Evolutionary conservation across 2,797 vertebrate species (phyloP).

Genomic region (Saxicola maurus): DNA sequence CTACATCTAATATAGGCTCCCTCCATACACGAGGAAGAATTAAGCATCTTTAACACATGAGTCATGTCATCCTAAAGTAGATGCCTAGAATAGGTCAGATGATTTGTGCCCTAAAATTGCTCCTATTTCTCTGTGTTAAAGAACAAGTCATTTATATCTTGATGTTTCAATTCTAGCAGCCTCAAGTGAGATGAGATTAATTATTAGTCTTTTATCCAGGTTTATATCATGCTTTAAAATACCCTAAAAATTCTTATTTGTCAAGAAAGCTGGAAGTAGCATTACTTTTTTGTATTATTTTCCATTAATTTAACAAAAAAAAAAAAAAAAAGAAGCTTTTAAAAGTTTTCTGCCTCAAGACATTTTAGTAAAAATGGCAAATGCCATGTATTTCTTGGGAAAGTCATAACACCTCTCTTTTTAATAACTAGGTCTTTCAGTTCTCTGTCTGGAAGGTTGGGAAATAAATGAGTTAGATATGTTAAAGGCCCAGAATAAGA

Average conservation of each 20-base stretch:
- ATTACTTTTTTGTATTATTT: not conserved
- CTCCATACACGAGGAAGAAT: slow-evolving; percentile 14
- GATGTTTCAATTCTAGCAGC: not conserved
- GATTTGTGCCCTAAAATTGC: slow-evolving; percentile 45
- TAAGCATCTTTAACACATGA: slow-evolving; percentile 46
- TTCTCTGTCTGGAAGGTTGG: not conserved
- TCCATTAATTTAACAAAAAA: not conserved
- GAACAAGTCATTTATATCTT: not conserved
- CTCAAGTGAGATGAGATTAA: not conserved
- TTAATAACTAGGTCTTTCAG: not conserved
- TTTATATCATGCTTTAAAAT: not conserved
- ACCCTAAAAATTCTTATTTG: not conserved
- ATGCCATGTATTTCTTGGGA: not conserved
- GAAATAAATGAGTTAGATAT: not conserved
- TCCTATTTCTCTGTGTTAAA: not conserved
- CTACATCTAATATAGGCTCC: slow-evolving; percentile 42
- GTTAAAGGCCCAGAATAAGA: not conserved
- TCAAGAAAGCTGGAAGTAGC: not conserved
- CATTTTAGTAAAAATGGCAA: not conserved
- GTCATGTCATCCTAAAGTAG: slow-evolving; percentile 44
- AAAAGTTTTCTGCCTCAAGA: not conserved
- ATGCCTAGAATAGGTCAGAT: slow-evolving; percentile 27
- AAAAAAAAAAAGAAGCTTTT: not conserved
- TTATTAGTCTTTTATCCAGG: not conserved
- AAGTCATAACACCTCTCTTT: not conserved